Conservation (phyloP, 2,888 invertebrate genomes). For the Crematogaster levior region DNA sequence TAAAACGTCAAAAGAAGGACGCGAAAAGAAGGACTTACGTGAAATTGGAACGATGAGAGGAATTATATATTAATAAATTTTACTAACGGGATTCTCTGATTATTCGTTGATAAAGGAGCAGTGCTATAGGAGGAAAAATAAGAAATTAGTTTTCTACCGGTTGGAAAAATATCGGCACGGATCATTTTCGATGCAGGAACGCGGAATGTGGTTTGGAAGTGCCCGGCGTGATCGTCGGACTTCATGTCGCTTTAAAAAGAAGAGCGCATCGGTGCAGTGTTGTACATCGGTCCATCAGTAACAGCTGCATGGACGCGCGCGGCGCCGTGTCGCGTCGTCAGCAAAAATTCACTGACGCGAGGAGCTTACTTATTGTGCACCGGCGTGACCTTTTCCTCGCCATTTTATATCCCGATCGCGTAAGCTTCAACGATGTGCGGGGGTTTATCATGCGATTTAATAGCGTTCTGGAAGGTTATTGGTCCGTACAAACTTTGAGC, state of each 20-base stretch:
- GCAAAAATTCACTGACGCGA: slow-evolving; percentile 50
- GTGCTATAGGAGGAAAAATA: background rate
- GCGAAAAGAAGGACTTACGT: background rate
- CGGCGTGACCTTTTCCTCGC: slow-evolving; percentile 33
- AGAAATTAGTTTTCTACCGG: background rate
- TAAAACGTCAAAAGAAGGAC: background rate
- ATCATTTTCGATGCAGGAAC: background rate
- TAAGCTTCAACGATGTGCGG: slow-evolving; percentile 44
- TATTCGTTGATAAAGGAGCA: background rate
- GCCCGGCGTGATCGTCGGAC: background rate
- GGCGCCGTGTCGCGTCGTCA: slow-evolving; percentile 23
- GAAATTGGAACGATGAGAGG: background rate
- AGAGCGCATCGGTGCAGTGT: slow-evolving; percentile 29
- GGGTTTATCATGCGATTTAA: slow-evolving; percentile 69
- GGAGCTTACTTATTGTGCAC: slow-evolving; percentile 48
- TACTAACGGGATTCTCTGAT: background rate
- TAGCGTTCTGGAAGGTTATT: slow-evolving; percentile 65
- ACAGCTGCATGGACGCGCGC: slow-evolving; percentile 47
- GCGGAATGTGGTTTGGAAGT: background rate
- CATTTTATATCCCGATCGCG: slow-evolving; percentile 43
- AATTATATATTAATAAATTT: background rate
- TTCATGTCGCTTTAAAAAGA: slow-evolving; percentile 36
- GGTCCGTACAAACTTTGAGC: slow-evolving; percentile 60
- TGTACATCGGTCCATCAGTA: slow-evolving; percentile 41
- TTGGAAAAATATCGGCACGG: background rate